Evolutionary conservation across 1,140 invertebrate genomes (phyloP).

Genomic region (Drosophila nannoptera): DNA sequence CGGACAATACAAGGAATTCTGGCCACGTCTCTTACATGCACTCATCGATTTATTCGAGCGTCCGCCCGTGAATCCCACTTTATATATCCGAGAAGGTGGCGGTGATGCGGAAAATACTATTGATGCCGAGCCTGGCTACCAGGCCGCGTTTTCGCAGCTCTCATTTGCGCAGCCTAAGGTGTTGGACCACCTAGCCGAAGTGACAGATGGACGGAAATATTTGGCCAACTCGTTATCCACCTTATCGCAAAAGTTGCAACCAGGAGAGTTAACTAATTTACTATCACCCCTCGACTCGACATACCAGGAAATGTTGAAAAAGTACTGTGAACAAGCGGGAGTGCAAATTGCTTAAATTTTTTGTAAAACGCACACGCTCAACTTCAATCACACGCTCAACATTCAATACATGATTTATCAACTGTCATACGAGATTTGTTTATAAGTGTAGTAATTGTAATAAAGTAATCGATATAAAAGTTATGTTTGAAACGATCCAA

Average conservation of each 20-base stretch:
- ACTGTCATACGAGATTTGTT: slow-evolving; percentile 51
- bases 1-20: slow-evolving; percentile 57
- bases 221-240: slow-evolving; percentile 85
- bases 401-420: slow-evolving; percentile 28
- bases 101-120: slow-evolving; percentile 80
- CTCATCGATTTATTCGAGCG: slow-evolving; percentile 93
- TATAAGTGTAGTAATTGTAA: slow-evolving; percentile 47
- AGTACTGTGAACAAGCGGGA: slow-evolving; percentile 75
- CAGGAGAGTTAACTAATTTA: slow-evolving; percentile 81
- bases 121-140: slow-evolving; percentile 88
- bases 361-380: slow-evolving; percentile 15
- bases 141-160: slow-evolving; percentile 93
- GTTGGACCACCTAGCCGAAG: slow-evolving; percentile 84
- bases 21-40: slow-evolving; percentile 83
- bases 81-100: slow-evolving; percentile 88
- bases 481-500: slow-evolving; percentile 37
- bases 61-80: slow-evolving; percentile 86
- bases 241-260: slow-evolving; percentile 81
- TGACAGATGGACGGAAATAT: slow-evolving; percentile 84
- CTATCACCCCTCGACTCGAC: slow-evolving; percentile 63
- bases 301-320: slow-evolving; percentile 71
- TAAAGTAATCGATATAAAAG: slow-evolving; percentile 46
- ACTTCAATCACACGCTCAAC: slow-evolving; percentile 14
- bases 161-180: slow-evolving; percentile 88
- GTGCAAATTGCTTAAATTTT: slow-evolving; percentile 58